Evolutionary conservation across 2,888 invertebrate genomes (phyloP).

Genomic region (Arctia plantaginis): DNA sequence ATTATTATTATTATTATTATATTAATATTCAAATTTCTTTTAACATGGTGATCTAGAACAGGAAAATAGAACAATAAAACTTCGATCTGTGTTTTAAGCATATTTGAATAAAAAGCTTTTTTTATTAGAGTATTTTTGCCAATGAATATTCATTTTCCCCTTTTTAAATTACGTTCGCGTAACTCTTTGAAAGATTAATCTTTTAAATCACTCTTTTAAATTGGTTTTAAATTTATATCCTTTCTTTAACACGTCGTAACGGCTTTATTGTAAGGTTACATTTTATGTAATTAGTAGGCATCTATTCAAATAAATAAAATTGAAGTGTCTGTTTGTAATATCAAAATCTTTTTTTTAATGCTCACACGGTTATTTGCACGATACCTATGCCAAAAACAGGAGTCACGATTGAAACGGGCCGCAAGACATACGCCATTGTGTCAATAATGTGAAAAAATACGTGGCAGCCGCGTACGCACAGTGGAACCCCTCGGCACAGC

Average conservation of each 20-base stretch:
- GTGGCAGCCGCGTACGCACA: too few relatives aligned
- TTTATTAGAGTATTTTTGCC: conserved; percentile 24
- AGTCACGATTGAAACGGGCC: too few relatives aligned
- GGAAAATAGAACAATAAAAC: conserved; percentile 22
- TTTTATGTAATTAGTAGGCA: not conserved
- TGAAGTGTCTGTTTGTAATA: too few relatives aligned
- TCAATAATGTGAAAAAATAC: too few relatives aligned
- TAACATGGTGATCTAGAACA: conserved; percentile 13
- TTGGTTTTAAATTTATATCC: not conserved
- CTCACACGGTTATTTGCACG: too few relatives aligned
- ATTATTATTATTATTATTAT: too few relatives aligned
- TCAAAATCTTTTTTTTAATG: too few relatives aligned
- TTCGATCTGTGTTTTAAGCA: conserved; percentile 21
- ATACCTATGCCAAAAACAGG: too few relatives aligned
- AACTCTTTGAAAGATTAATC: conserved; percentile 7
- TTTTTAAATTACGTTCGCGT: conserved; percentile 13
- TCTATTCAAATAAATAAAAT: too few relatives aligned
- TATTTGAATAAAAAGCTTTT: conserved; percentile 22
- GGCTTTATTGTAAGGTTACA: not conserved
- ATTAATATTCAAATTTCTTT: conserved; percentile 15
- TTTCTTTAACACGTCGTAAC: not conserved
- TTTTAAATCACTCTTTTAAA: conserved; percentile 2
- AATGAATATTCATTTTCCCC: conserved; percentile 25
- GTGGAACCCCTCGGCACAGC: too few relatives aligned
- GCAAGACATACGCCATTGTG: too few relatives aligned